These are phyloP conservation scores for Pangasius djambal DNA, from an alignment of 2,797 vertebrate species.

Conservation along the genomic window DNA sequence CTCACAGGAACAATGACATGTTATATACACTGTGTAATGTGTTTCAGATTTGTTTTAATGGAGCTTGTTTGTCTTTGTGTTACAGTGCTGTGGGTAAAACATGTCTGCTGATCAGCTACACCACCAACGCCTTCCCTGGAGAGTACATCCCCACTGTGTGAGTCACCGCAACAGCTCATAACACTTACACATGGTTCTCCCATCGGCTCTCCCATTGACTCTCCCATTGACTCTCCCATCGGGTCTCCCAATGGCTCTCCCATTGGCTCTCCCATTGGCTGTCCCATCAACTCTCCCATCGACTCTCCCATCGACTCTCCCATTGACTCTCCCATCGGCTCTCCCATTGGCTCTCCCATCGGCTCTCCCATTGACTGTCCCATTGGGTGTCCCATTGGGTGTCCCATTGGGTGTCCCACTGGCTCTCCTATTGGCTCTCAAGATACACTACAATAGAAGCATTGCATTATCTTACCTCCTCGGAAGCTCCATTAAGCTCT, in stretches of 20 bases:
- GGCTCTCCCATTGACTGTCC: not conserved
- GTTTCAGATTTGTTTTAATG: not conserved
- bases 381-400: not conserved
- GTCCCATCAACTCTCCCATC: not conserved
- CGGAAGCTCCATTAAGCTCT: not conserved
- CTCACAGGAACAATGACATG: not conserved
- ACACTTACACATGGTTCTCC: not conserved
- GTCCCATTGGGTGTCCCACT: not conserved
- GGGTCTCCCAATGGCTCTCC: not conserved
- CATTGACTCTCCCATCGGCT: too few relatives aligned
- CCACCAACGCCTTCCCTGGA: slow-evolving; percentile 89
- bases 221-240: not conserved
- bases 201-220: not conserved
- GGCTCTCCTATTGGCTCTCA: not conserved
- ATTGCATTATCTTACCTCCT: not conserved
- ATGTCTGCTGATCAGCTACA: slow-evolving; percentile 90
- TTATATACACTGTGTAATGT: not conserved
- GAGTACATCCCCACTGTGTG: slow-evolving; percentile 92
- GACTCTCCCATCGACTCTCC: accelerated
- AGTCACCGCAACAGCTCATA: slow-evolving; percentile 63
- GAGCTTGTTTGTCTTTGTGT: slow-evolving; percentile 49
- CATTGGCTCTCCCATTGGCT: not conserved
- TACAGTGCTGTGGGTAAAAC: slow-evolving; percentile 90
- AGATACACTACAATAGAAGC: not conserved
- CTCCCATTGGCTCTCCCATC: not conserved